phyloP scores from a whole-genome alignment of 2,797 vertebrate genomes.

The Syndactyla subalaris region DNA sequence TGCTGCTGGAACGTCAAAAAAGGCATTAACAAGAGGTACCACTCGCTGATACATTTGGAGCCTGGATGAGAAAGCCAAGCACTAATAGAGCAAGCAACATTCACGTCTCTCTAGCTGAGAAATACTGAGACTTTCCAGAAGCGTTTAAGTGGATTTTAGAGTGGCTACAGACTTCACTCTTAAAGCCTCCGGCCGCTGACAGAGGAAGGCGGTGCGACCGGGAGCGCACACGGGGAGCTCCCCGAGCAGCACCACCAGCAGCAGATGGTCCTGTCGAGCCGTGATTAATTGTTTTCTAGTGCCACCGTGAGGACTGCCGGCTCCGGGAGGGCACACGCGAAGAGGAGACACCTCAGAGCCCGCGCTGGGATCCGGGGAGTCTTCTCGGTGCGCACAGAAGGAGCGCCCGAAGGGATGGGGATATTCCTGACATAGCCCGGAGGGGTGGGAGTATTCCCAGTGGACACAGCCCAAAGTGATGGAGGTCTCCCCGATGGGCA shows the following conservation, averaged over 20 bases:
- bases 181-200: accelerated
- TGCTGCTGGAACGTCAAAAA: not conserved
- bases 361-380: too few relatives aligned
- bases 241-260: accelerated
- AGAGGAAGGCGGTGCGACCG: accelerated
- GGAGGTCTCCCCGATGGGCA: not conserved
- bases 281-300: constrained; percentile 22
- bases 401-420: not conserved
- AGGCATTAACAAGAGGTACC: not conserved
- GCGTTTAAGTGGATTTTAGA: accelerated
- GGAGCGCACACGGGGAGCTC: accelerated
- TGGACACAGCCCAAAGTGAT: not conserved
- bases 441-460: not conserved
- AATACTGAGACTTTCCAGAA: not conserved
- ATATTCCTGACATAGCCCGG: not conserved
- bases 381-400: too few relatives aligned
- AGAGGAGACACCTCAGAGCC: not conserved
- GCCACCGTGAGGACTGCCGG: constrained; percentile 8
- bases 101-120: not conserved
- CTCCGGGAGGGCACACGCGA: not conserved
- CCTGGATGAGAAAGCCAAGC: not conserved
- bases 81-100: not conserved
- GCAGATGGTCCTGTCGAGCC: not conserved
- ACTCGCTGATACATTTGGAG: not conserved
- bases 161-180: not conserved